Base-by-base conservation (phyloP, 2,888 invertebrate species). In the Anoplius nigerrimus region DNA sequence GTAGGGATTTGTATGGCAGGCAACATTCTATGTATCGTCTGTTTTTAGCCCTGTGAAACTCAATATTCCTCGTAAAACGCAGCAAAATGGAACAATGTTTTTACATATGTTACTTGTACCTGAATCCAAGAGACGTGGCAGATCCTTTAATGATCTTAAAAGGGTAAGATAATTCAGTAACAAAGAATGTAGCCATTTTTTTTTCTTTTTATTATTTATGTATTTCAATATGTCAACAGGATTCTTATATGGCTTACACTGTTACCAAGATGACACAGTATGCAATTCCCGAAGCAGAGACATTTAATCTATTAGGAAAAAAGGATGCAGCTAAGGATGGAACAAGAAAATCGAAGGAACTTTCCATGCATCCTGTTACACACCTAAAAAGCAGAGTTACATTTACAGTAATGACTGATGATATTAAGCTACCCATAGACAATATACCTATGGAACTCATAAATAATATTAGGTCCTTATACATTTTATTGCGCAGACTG, bases 51-150 rank as follows among this genome's bases (percentile, higher is more conserved):
- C 92, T 57, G 84, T 96, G 24, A 90, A 90, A 61, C 87, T 98
- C 61, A 91, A 92, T 73, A 90, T 98, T 74, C 95, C 97, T 2
- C 88, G 90, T 21, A 92, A 92, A 86, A 95, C 95, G 0, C 91
- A 95, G 15, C 92, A 93, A 66, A 98, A 98, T 91, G 98, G 98
- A 0, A 94, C 95, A 5, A 86, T 98, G 54, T 94, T 91, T 84
- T 91, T 97, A 84, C 95, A 97, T 88, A 92, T 94, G 1, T 91
- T 94, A 56, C 84, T 95, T 43, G 91, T 93, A 18, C 92, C 94
- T 59, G 89, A 92, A 69, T 92, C 92, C 34, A 89, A 90, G 21
- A 89, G 85, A 43, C 90, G 90, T 1, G 82, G 91, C 0, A 91
- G 92, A 64, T 89, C 90, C 20, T 92, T 93, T 87, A 89, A 90